Percentiles rank a stretch among this genome's conserved stretches.
These are phyloP conservation scores for Mionectes olivaceus DNA, from an alignment of 2,797 vertebrate species.

Conservation along the genomic window DNA sequence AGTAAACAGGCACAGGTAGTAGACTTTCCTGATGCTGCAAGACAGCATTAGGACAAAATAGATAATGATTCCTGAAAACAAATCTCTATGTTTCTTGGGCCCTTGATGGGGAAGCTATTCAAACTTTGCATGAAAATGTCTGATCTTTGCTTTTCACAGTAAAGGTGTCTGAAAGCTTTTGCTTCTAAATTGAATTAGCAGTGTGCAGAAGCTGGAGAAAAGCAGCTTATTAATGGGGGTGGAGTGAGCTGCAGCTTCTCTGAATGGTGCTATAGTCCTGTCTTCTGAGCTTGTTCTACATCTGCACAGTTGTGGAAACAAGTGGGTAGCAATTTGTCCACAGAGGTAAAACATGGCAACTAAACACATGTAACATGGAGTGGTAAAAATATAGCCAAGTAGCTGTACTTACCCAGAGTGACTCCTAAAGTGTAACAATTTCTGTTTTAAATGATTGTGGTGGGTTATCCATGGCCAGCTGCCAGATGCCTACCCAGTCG, in stretches of 20 bases:
- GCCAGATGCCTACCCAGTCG: not conserved
- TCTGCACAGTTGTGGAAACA: not conserved
- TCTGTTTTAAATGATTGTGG: not conserved
- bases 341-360: not conserved
- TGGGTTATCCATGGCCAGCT: fast-evolving
- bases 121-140: not conserved
- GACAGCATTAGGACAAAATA: not conserved
- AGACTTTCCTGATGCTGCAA: not conserved
- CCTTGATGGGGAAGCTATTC: not conserved
- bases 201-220: not conserved
- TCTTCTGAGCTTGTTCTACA: not conserved
- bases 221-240: not conserved
- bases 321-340: not conserved
- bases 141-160: not conserved
- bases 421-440: not conserved
- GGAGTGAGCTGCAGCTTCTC: not conserved
- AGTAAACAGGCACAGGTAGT: not conserved
- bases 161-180: not conserved
- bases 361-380: not conserved
- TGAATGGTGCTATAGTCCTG: not conserved
- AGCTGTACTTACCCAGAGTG: not conserved
- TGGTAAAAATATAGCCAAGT: not conserved
- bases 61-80: not conserved
- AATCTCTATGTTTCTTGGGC: not conserved
- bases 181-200: not conserved